These are phyloP conservation scores for Antheraea mylitta DNA, from an alignment of 1,140 invertebrate genomes.

Conservation along the genomic window DNA sequence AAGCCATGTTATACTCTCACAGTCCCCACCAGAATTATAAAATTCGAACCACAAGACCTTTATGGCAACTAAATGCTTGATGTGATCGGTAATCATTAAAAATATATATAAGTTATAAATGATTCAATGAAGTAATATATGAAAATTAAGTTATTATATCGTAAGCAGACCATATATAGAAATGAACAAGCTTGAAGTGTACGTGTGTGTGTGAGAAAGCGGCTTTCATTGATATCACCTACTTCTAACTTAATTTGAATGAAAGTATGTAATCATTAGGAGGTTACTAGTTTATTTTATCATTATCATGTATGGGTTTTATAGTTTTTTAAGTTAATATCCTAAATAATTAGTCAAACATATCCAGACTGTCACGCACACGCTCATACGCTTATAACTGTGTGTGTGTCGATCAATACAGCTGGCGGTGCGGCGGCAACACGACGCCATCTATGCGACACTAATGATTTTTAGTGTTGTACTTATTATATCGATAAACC, in stretches of 20 bases:
- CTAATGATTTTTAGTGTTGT: conserved; percentile 35
- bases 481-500: conserved; percentile 21
- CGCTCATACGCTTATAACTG: conserved; percentile 4
- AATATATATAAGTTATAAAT: too few species aligned
- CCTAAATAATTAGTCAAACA: conserved; percentile 17
- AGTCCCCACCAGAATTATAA: too few species aligned
- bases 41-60: too few species aligned
- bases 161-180: conserved; percentile 6
- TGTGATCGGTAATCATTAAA: too few species aligned
- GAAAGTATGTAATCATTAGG: neutral
- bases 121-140: too few species aligned
- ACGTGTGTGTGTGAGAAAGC: conserved; percentile 21
- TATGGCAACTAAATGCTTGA: too few species aligned
- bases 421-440: conserved; percentile 1
- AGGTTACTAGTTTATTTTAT: neutral
- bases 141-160: too few species aligned
- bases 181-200: conserved; percentile 2
- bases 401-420: conserved; percentile 22
- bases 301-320: neutral
- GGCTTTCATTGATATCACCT: neutral
- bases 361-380: conserved; percentile 21
- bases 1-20: too few species aligned
- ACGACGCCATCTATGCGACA: conserved; percentile 16
- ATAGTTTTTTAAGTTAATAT: neutral
- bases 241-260: neutral